Evolutionary conservation across 2,888 invertebrate species (phyloP).

Genomic region (Oxycera nigricornis): DNA sequence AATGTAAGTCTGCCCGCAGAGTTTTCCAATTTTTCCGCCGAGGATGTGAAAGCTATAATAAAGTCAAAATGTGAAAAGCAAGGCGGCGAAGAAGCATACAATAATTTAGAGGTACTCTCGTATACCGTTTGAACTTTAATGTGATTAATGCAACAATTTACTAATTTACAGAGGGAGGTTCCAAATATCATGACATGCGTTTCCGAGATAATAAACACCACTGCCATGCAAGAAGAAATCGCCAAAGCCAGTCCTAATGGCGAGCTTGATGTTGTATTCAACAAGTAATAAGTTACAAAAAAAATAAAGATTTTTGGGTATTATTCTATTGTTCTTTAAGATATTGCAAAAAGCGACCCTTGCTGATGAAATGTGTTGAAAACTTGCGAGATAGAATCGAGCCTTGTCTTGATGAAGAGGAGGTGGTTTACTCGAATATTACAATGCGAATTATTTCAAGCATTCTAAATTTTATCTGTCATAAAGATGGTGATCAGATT

Average conservation of each 20-base stretch:
- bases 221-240: constrained; percentile 69
- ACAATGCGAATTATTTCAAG: constrained; percentile 73
- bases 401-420: constrained; percentile 70
- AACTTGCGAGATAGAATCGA: constrained; percentile 66
- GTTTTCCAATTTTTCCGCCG: constrained; percentile 50
- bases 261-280: constrained; percentile 73
- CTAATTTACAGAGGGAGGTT: constrained; percentile 50
- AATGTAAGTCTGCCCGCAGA: constrained; percentile 39
- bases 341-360: constrained; percentile 70
- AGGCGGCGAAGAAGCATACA: constrained; percentile 67
- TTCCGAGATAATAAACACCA: constrained; percentile 66
- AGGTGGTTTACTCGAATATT: constrained; percentile 68
- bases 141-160: neutral
- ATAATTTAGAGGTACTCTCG: constrained; percentile 62
- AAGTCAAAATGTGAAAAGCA: constrained; percentile 72
- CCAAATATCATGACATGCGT: constrained; percentile 66
- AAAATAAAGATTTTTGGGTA: neutral
- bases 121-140: neutral
- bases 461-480: constrained; percentile 76
- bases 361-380: constrained; percentile 66
- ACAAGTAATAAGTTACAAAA: constrained; percentile 64
- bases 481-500: constrained; percentile 82
- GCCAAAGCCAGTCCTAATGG: constrained; percentile 74
- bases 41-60: constrained; percentile 65
- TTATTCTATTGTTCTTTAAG: constrained; percentile 60